Conservation (phyloP, 2,113 vertebrate genomes). For the Xiphias gladius region DNA sequence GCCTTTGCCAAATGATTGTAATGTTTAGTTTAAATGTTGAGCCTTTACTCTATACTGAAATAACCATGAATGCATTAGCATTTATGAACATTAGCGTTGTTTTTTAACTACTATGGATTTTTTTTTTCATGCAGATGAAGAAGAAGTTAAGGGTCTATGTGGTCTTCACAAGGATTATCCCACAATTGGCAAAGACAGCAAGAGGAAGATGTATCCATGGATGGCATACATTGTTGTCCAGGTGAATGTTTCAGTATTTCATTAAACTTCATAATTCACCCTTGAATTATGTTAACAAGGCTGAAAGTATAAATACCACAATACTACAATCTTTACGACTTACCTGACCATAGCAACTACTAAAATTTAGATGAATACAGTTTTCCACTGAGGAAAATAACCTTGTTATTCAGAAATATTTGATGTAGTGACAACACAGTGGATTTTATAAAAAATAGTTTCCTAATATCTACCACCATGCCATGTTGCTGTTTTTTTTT, state of each 20-base stretch:
- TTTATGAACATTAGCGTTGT: not conserved
- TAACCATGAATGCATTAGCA: not conserved
- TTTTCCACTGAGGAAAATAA: too few species aligned
- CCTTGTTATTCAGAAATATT: not conserved
- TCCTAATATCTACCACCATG: too few species aligned
- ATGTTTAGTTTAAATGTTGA: not conserved
- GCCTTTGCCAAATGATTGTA: not conserved
- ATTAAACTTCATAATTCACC: not conserved
- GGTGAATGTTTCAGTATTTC: constrained; percentile 47
- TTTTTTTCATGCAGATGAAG: constrained; percentile 74
- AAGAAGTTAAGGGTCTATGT: constrained; percentile 72
- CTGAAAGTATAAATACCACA: not conserved
- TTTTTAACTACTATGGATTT: not conserved
- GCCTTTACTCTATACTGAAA: not conserved
- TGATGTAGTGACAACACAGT: not conserved
- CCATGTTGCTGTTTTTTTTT: too few species aligned
- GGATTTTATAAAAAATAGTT: too few species aligned
- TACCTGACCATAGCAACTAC: too few species aligned
- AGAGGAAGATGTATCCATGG: constrained; percentile 77
- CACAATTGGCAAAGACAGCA: accelerated
- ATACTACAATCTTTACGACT: too few species aligned
- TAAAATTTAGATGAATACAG: too few species aligned
- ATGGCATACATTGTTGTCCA: constrained; percentile 3
- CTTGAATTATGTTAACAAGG: not conserved
- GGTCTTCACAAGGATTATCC: constrained; percentile 76